phyloP scores from a whole-genome alignment of 2,797 vertebrate species.

The Sternotherus odoratus region DNA sequence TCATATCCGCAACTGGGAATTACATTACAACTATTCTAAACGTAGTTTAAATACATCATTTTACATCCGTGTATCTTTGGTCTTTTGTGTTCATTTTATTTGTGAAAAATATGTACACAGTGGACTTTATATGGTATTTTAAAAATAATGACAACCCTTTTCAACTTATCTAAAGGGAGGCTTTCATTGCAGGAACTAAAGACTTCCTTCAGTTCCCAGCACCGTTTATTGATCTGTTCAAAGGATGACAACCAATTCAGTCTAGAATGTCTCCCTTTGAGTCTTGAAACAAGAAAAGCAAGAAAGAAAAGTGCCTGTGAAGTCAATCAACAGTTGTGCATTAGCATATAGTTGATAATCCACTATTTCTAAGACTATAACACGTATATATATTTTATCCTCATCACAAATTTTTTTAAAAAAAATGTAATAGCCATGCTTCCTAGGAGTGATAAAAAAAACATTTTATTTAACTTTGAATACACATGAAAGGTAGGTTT shows the following conservation, averaged over 20 bases:
- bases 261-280: slow-evolving; percentile 50
- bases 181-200: slow-evolving; percentile 54
- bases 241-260: slow-evolving; percentile 48
- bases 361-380: slow-evolving; percentile 15
- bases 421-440: neutral
- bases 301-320: too few relatives aligned
- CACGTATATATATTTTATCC: neutral
- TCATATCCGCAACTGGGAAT: slow-evolving; percentile 75
- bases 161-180: slow-evolving; percentile 24
- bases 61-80: slow-evolving; percentile 62
- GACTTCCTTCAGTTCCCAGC: slow-evolving; percentile 20
- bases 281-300: slow-evolving; percentile 24
- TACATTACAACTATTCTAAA: slow-evolving; percentile 76
- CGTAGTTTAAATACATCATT: slow-evolving; percentile 61
- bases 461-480: neutral
- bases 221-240: slow-evolving; percentile 45
- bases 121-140: slow-evolving; percentile 59
- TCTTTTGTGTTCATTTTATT: slow-evolving; percentile 56
- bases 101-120: slow-evolving; percentile 34
- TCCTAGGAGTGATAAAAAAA: neutral
- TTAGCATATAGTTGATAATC: slow-evolving; percentile 43
- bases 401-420: neutral
- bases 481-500: neutral
- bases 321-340: slow-evolving; percentile 20
- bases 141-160: slow-evolving; percentile 54